Base-by-base conservation (phyloP, 2,797 vertebrate species). In the Alosa sapidissima region DNA sequence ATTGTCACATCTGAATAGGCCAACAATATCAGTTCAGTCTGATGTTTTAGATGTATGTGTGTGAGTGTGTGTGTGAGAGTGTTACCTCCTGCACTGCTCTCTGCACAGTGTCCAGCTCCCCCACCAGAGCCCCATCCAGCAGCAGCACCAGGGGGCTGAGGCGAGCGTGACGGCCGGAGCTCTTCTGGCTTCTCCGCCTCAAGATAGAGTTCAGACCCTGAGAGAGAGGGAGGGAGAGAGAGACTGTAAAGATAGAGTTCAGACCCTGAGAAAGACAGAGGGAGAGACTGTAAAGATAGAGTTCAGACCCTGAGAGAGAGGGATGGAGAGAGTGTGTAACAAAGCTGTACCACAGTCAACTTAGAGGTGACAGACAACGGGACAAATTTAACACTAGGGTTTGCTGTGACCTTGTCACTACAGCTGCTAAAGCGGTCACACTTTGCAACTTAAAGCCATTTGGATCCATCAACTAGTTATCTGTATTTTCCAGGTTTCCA, bases 41-140 rank as follows among this genome's bases (percentile, higher is more conserved):
- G 24, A 82, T 5, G n/a, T 82, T 3, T 36, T 28, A 11, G 21
- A 8, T 72, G 13, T 72, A 10, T 72, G 65, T 72, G 65, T 36
- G 65, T 45, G 68, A 45, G 68, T 75, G 68, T 47, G 41, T 45
- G 54, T 62, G 24, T 24, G 52, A 24, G 11, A 41, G 58, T 45
- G 2, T 45, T 83, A 98, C 97, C 96, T 98, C 96, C 82, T 96
- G 96, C 82, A 97, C 91, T 0, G 96, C 96, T 88, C 90, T 95
- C 93, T 97, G 95, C 82, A 98, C 97, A 0, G 95, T 96, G 0
- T 98, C 97, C 93, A 98, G 92, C 88, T 98, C 97, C 28, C 97
- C 97, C 0, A 96, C 95, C 84, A 98, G 88, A 0, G 97, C 93
- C 0, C 96, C 97, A 0, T 98, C 97, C 92, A 98, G 93, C 81